Base-by-base conservation (phyloP, 2,888 invertebrate species). In the Lacanobia oleracea region DNA sequence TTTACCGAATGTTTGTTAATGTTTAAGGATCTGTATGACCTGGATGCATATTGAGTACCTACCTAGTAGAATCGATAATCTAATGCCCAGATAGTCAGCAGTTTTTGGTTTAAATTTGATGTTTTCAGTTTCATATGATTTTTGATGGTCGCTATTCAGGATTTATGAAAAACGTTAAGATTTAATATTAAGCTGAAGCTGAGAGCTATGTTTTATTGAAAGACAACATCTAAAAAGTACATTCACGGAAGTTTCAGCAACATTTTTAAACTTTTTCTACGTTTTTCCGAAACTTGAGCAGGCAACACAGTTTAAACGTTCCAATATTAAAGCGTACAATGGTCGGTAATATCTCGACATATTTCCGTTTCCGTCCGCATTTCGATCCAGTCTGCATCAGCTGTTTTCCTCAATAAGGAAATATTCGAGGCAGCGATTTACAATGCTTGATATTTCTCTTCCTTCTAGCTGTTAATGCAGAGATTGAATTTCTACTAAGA, bases 381-480 rank as follows among this genome's bases (percentile, higher is more conserved):
- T 83, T 81, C 84, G 78, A 80, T 79, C 45, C 66, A 64, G 61
- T 66, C 67, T 75, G 72, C 85, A 70, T 86, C 84, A 86, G 79
- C 67, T 71, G 76, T 77, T 86, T 82, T 83, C 83, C 69, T 81
- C 83, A 77, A 75, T 67, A 77, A 84, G 85, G 85, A 84, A 84
- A 77, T 77, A 82, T 73, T 68, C 45, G 51, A 21, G 18, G 18
- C 67, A 14, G 54, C 68, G 66, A 79, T 79, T 79, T 74, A 74
- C 68, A 83, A 75, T 80, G 48, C 40, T 80, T 69, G 68, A 74
- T 80, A 67, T 63, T 74, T 83, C 66, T 74, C 81, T 80, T 80
- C 75, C 81, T 80, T 72, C 50, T 65, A 48, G 18, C 50, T 63
- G 56, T 27, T 63, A 59, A 50, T 57, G 59, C 37, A 18, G 37